Evolutionary conservation across 2,888 invertebrate genomes (phyloP), one percentile per base, ranked within the genome.

Genomic region (Saturnia japonica): DNA sequence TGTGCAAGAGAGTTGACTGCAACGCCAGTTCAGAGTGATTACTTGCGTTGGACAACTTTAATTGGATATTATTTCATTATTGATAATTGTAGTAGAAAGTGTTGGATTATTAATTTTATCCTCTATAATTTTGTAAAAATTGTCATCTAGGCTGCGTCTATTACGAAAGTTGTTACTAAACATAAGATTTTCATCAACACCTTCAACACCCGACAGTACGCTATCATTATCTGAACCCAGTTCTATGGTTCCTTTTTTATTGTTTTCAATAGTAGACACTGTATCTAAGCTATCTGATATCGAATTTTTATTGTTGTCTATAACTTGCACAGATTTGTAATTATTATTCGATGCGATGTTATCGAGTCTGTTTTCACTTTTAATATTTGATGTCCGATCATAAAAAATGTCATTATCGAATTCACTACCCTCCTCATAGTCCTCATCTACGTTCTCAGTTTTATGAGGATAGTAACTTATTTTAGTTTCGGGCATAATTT

Each of bases 391-490:
- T 64, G 87, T 85, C 9, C 89, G 85, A 74, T 94, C 94, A 75
- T 91, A 93, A 78, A 94, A 93, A 14, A 91, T 91, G 74, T 94
- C 91, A 73, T 94, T 91, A 68, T 94, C 91, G 77, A 93, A 94
- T 80, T 94, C 94, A 77, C 88, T 92, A 11, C 91, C 91, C 83
- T 94, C 94, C 47, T 93, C 91, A 72, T 88, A 92, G 68, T 91
- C 93, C 74, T 90, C 92, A 54, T 93, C 91, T 66, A 91, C 91
- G 73, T 87, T 90, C 78, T 91, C 91, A 51, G 88, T 84, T 76
- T 82, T 85, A 69, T 88, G 87, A 1, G 91, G 90, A 69, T 88
- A 82, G 76, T 83, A 93, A 40, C 90, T 89, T 22, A 89, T 85
- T 78, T 91, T 92, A 12, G 84, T 78, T 72, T 92, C 89, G 7